Conservation (phyloP, 2,113 vertebrate species). For the Podarcis muralis region DNA sequence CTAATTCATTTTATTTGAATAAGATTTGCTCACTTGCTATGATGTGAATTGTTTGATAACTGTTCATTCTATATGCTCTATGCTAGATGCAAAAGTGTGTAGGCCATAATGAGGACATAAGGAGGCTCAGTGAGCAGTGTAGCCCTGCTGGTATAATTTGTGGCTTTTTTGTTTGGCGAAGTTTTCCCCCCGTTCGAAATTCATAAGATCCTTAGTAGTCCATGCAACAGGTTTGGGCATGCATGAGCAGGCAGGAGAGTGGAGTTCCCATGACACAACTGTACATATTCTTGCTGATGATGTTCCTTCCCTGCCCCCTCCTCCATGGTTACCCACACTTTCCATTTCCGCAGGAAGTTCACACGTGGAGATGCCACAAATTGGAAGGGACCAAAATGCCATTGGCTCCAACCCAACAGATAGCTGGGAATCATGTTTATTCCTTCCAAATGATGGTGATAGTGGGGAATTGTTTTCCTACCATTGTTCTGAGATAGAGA, state of each 20-base stretch:
- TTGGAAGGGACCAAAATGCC: background rate
- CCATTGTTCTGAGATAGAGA: background rate
- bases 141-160: background rate
- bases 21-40: no score
- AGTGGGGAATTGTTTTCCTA: background rate
- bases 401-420: background rate
- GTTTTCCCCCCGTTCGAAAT: background rate
- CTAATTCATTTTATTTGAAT: constrained; percentile 32
- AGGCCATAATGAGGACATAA: background rate
- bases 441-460: background rate
- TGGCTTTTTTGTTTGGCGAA: background rate
- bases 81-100: constrained; percentile 15
- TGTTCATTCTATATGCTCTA: constrained; percentile 8
- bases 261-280: background rate
- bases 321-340: background rate
- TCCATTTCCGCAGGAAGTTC: no score
- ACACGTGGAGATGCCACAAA: background rate
- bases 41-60: constrained; percentile 28
- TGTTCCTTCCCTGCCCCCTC: background rate
- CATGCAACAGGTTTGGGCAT: background rate
- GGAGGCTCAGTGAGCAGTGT: background rate
- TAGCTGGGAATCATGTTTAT: background rate
- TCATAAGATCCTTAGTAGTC: background rate
- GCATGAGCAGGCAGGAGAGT: background rate
- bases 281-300: background rate